Percentiles rank a stretch among this genome's conserved stretches.
Conservation (phyloP, 64 coral and sea anemone species). For the Catalaphyllia jardinei region DNA sequence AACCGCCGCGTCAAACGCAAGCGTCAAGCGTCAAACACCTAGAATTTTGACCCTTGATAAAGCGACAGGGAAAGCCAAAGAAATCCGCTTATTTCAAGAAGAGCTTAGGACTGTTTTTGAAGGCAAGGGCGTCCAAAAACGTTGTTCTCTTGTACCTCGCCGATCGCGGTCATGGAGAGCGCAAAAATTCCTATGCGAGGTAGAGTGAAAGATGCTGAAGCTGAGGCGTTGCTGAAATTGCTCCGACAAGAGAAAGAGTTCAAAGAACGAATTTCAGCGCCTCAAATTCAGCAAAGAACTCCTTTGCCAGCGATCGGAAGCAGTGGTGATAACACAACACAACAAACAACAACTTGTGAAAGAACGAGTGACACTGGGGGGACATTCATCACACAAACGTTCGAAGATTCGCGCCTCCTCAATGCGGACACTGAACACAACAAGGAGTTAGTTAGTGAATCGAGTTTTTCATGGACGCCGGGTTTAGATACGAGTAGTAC, state of each 20-base stretch:
- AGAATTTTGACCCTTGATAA: neutral
- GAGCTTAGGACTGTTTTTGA: neutral
- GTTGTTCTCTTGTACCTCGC: neutral
- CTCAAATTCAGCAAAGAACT: conserved; percentile 76
- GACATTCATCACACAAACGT: conserved; percentile 38
- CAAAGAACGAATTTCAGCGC: conserved; percentile 58
- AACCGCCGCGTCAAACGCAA: neutral
- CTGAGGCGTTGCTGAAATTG: conserved; percentile 82
- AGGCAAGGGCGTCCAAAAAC: neutral
- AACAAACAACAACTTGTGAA: neutral
- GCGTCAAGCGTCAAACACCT: neutral
- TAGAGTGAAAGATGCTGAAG: conserved; percentile 86
- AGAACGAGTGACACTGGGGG: neutral
- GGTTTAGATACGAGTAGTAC: conserved; percentile 26
- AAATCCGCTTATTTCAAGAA: conserved; percentile 1
- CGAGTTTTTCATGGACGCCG: conserved; percentile 64
- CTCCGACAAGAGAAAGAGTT: conserved; percentile 80
- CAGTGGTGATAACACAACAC: conserved; percentile 11
- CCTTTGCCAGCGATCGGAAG: conserved; percentile 83
- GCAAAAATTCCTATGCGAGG: conserved; percentile 85
- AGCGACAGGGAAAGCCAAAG: neutral
- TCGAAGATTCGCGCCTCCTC: conserved; percentile 2
- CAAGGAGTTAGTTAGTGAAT: conserved; percentile 46
- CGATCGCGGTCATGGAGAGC: conserved; percentile 52
- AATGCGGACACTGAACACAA: neutral